Conservation (phyloP, 2,888 invertebrate genomes). For the Eueremaeus valkanovi region DNA sequence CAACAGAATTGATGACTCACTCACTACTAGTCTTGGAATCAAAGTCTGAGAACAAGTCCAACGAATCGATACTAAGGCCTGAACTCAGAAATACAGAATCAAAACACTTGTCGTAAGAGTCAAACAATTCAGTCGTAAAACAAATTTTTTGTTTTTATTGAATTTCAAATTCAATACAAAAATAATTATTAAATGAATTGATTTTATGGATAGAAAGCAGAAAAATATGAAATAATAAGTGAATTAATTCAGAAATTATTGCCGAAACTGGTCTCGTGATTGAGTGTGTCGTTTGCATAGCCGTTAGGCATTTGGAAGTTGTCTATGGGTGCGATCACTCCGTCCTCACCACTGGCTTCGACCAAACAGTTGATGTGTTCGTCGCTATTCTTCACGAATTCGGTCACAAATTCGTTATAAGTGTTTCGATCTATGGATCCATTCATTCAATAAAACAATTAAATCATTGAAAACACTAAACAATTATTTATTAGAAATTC, state of each 20-base stretch:
- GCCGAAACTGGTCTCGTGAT: not conserved
- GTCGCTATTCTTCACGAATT: slow-evolving; percentile 2
- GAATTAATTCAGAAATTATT: not conserved
- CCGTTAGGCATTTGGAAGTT: not conserved
- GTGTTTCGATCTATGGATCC: slow-evolving; percentile 1
- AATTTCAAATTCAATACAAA: too few relatives aligned
- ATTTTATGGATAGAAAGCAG: too few relatives aligned
- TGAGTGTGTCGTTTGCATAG: not conserved
- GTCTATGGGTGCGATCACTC: slow-evolving; percentile 12
- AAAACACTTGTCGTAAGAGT: too few relatives aligned
- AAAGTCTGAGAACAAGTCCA: too few relatives aligned
- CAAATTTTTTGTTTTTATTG: too few relatives aligned
- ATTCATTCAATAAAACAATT: too few relatives aligned
- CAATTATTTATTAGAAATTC: not conserved
- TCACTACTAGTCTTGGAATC: too few relatives aligned
- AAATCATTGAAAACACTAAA: not conserved
- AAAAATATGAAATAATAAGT: not conserved
- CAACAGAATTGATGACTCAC: too few relatives aligned
- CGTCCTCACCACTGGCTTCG: not conserved
- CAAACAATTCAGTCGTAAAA: not conserved
- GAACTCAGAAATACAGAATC: too few relatives aligned
- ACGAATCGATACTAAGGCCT: too few relatives aligned
- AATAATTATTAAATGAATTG: not conserved
- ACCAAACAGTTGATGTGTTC: slow-evolving; percentile 31
- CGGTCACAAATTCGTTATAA: slow-evolving; percentile 25